These are phyloP conservation scores for Furnarius figulus DNA, from an alignment of 2,113 vertebrate genomes.

Conservation along the genomic window DNA sequence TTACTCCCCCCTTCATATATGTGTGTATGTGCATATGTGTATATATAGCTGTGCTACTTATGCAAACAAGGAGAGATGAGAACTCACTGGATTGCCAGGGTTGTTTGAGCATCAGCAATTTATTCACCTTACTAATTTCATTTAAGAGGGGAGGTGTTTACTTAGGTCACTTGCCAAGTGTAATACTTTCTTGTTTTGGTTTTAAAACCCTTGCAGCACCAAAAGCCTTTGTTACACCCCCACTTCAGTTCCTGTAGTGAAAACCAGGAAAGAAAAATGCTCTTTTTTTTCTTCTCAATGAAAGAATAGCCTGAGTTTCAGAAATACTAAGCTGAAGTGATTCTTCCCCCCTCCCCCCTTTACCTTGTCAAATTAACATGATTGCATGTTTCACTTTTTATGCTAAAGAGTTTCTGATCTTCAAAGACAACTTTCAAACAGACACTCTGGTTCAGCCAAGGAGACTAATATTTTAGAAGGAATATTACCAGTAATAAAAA, in stretches of 20 bases:
- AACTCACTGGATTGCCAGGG: background rate
- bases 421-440: conserved; percentile 69
- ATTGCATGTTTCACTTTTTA: conserved; percentile 59
- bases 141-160: conserved; percentile 1
- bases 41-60: background rate
- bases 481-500: conserved; percentile 73
- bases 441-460: conserved; percentile 45
- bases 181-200: background rate
- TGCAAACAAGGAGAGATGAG: background rate
- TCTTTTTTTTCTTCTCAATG: background rate
- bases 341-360: background rate
- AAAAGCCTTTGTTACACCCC: conserved; percentile 20
- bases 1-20: background rate
- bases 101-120: background rate
- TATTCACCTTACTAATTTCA: background rate
- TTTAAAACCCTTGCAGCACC: background rate
- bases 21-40: rapidly evolving
- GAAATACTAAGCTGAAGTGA: conserved; percentile 22
- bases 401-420: conserved; percentile 56
- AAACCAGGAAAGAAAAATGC: conserved; percentile 1
- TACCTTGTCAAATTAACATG: conserved; percentile 63
- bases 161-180: background rate
- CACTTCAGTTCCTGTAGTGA: background rate
- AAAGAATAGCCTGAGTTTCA: conserved; percentile 48
- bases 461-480: conserved; percentile 72